Base-by-base conservation (phyloP, 2,113 vertebrate species). In the Myrmecobius fasciatus region DNA sequence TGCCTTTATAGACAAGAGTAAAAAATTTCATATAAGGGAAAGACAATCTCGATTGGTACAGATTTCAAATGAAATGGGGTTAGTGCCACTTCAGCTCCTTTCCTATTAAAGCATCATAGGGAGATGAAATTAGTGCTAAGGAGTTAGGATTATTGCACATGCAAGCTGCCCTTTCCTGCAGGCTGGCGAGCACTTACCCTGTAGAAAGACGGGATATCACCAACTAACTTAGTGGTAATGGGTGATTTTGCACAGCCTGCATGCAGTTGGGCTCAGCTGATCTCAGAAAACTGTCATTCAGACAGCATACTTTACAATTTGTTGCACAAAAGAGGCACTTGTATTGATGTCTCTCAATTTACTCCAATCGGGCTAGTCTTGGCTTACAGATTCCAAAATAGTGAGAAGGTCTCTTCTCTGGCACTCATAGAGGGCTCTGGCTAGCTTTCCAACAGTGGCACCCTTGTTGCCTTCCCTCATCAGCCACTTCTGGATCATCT, bases 401-500 rank as follows among this genome's bases (percentile, higher is more conserved):
- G 56, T 94, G 51, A 99, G 98, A 91, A 99, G 98, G 46, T 99
- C 99, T 46, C 96, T 96, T 95, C 99, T 98, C 24, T 96, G 95
- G 92, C 96, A 98, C 60, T 96, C 96, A 2, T 98, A 95, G 20
- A 99, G 98, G 0, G 99, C 99, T 17, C 0, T 95, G 89, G 99
- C 99, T 25, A 99, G 98, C 96, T 99, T 99, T 25, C 99, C 99
- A 52, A 99, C 96, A 0, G 99, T 99, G 89, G 99, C 99, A 0
- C 99, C 99, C 60, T 99, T 98, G 20, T 95, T 98, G 89, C 99
- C 99, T 95, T 99, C 99, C 96, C 98, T 99, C 99, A 99, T 99
- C 95, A 92, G 98, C 99, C 99, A 99, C 60, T 97, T 98, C 24
- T 98, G 98, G 94, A 99, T 98, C 99, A 99, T 99, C 98, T 99